Evolutionary conservation across 92 coral and sea anemone species (phyloP).

Genomic region (Porites evermanni): DNA sequence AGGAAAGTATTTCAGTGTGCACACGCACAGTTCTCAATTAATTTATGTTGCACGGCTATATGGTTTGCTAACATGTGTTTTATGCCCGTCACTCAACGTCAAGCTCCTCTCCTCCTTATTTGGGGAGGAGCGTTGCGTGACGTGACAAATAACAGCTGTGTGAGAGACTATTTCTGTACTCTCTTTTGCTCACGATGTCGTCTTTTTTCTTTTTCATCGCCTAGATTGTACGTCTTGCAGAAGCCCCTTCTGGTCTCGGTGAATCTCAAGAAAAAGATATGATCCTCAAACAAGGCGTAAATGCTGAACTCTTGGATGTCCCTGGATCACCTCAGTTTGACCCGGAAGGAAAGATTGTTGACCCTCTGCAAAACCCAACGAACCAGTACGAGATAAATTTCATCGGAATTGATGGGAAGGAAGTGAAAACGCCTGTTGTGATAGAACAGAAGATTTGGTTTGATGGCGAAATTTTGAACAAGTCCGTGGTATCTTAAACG

Average conservation of each 20-base stretch:
- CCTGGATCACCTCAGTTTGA: conserved; percentile 15
- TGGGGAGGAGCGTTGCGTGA: no score
- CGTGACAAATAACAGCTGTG: no score
- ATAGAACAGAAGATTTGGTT: conserved; percentile 65
- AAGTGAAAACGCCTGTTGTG: conserved; percentile 19
- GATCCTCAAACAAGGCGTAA: conserved; percentile 37
- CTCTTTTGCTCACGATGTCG: no score
- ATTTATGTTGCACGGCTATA: no score
- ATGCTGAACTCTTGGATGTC: conserved; percentile 24
- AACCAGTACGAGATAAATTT: conserved; percentile 14
- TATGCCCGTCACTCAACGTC: no score
- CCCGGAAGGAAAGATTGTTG: conserved; percentile 16
- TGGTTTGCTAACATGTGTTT: no score
- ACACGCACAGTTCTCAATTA: no score
- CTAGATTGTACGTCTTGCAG: conserved; percentile 15
- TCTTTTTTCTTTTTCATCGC: no score
- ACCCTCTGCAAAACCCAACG: conserved; percentile 20
- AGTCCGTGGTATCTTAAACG: background rate
- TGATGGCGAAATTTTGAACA: conserved; percentile 52
- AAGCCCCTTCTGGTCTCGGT: background rate
- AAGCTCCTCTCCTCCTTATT: no score
- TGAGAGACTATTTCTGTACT: no score
- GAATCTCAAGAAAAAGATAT: background rate
- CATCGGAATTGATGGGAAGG: conserved; percentile 56
- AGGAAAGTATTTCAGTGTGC: no score